Conservation (phyloP, 2,797 vertebrate genomes). For the Aselliscus stoliczkanus region DNA sequence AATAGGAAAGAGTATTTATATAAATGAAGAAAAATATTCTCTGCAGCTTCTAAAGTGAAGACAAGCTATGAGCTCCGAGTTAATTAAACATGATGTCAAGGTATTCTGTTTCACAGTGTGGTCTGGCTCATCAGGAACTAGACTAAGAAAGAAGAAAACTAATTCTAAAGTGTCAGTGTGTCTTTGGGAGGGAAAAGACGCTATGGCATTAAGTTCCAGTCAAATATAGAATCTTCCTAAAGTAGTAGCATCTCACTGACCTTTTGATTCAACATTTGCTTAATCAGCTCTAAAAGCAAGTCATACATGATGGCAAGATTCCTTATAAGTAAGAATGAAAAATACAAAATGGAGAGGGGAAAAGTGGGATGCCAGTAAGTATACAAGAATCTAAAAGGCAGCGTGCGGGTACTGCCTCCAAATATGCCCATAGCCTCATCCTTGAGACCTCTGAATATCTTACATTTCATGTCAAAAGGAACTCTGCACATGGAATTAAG, state of each 20-base stretch:
- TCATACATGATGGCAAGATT: not conserved
- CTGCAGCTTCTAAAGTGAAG: conserved; percentile 12
- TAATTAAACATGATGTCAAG: conserved; percentile 45
- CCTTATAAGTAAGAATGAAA: not conserved
- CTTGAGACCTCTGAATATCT: not conserved
- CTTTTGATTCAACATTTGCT: not conserved
- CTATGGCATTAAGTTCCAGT: not conserved
- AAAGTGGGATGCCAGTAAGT: not conserved
- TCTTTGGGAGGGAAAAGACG: not conserved
- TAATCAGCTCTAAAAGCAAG: not conserved
- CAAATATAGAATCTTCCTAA: not conserved
- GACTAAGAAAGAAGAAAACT: not conserved
- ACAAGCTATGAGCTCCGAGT: conserved; percentile 6
- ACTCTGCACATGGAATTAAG: not conserved
- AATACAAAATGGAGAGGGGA: not conserved
- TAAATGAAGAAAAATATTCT: conserved; percentile 37
- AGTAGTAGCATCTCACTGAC: not conserved
- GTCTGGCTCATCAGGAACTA: not conserved
- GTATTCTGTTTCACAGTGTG: not conserved
- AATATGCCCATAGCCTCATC: not conserved
- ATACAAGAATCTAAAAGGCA: not conserved
- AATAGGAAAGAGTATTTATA: conserved; percentile 21
- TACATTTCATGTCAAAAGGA: not conserved
- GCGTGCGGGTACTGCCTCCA: not conserved
- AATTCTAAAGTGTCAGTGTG: not conserved